Conservation (phyloP, 2,888 invertebrate genomes). For the Heteromurus nitidus region DNA sequence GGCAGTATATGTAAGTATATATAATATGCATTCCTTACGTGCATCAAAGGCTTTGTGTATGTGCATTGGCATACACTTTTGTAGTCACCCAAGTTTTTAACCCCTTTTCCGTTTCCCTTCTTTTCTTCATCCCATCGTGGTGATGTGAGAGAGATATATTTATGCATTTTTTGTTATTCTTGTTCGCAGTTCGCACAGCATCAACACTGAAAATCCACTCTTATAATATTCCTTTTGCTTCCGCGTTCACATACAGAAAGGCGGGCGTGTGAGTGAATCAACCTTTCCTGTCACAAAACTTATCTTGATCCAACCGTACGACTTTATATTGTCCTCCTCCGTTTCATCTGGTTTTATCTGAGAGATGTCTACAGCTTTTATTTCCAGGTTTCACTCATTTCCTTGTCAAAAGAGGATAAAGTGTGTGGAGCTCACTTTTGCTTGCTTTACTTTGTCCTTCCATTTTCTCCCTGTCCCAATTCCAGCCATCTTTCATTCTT, state of each 20-base stretch:
- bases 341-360: background rate
- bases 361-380: background rate
- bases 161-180: conserved; percentile 48
- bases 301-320: conserved; percentile 20
- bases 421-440: conserved; percentile 11
- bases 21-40: too few species aligned
- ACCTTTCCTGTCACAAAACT: conserved; percentile 23
- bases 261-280: conserved; percentile 21
- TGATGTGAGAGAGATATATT: conserved; percentile 31
- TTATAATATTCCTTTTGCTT: too few species aligned
- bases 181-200: conserved; percentile 11
- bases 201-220: background rate
- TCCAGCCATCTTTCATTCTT: background rate
- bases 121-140: conserved; percentile 17
- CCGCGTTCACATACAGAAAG: background rate
- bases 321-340: background rate
- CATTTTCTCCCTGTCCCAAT: background rate
- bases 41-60: background rate
- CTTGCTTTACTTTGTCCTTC: conserved; percentile 24
- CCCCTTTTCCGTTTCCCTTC: conserved; percentile 7
- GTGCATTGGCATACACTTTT: background rate
- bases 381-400: conserved; percentile 32
- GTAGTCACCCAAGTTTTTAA: background rate
- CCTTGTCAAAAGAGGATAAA: conserved; percentile 40
- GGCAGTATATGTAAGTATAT: background rate